A percentile compares a stretch with the other conserved stretches of the same genome.
Evolutionary conservation across 2,888 invertebrate genomes (phyloP).

Genomic region (Eupithecia subumbrata): DNA sequence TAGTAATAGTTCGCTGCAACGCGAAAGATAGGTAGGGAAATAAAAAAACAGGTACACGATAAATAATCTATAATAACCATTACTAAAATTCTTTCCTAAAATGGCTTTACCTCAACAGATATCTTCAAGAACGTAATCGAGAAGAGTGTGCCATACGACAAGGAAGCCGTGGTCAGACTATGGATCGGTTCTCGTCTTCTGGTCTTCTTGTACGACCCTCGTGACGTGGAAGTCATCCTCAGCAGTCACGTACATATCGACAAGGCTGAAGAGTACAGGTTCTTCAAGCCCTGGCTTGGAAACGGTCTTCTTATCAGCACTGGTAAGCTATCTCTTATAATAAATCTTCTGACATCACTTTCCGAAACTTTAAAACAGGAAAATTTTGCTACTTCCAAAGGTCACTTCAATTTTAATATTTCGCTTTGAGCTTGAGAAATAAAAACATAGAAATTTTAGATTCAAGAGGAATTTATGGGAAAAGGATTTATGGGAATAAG

Average conservation of each 20-base stretch:
- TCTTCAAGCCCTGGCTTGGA: slow-evolving; percentile 93
- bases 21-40: neutral
- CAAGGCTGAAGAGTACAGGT: slow-evolving; percentile 90
- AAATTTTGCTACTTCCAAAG: neutral
- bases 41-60: neutral
- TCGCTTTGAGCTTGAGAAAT: neutral
- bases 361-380: neutral
- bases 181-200: slow-evolving; percentile 91
- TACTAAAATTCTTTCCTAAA: neutral
- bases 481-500: too few relatives aligned
- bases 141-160: slow-evolving; percentile 82
- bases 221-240: slow-evolving; percentile 90
- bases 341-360: neutral
- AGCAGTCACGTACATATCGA: slow-evolving; percentile 92
- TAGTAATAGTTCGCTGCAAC: neutral
- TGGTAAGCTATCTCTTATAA: slow-evolving; percentile 75
- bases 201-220: slow-evolving; percentile 89
- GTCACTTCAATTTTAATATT: neutral
- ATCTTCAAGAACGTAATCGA: slow-evolving; percentile 86
- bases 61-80: neutral
- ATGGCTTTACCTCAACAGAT: slow-evolving; percentile 71
- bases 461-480: too few relatives aligned
- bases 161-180: slow-evolving; percentile 84
- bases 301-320: slow-evolving; percentile 92
- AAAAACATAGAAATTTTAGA: neutral